Conservation (phyloP, 2,113 vertebrate genomes). For the Bucco capensis region DNA sequence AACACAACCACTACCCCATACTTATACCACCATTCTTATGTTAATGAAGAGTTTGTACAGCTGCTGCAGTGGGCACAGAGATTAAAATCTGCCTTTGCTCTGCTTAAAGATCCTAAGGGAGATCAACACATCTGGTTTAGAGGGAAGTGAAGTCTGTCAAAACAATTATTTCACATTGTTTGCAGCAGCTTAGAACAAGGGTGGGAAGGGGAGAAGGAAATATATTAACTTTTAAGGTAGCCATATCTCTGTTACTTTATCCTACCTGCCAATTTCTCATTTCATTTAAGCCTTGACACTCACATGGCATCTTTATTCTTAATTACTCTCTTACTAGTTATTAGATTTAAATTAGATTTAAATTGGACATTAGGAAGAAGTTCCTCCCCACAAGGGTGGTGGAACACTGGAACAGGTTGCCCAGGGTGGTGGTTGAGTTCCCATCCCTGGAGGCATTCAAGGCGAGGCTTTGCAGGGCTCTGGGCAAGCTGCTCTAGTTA, state of each 20-base stretch:
- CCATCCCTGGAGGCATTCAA: too few species aligned
- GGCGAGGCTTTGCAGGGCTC: too few species aligned
- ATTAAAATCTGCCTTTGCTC: constrained; percentile 64
- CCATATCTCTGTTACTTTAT: not conserved
- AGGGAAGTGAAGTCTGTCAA: constrained; percentile 31
- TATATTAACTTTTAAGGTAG: not conserved
- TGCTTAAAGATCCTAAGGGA: constrained; percentile 51
- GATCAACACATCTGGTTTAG: constrained; percentile 54
- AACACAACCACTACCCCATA: not conserved
- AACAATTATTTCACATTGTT: constrained; percentile 42
- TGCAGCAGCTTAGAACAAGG: not conserved
- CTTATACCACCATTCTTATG: constrained; percentile 47
- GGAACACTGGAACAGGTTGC: too few species aligned
- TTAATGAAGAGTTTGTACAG: constrained; percentile 68
- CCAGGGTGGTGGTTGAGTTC: too few species aligned
- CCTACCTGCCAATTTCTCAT: not conserved
- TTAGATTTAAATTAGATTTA: too few species aligned
- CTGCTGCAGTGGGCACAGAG: constrained; percentile 48
- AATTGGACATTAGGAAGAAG: too few species aligned
- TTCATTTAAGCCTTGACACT: not conserved
- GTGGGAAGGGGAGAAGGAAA: not conserved
- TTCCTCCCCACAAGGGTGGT: too few species aligned
- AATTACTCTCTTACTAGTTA: not conserved
- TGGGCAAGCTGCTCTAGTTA: too few species aligned
- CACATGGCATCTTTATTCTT: not conserved